Conservation (phyloP, 2,113 vertebrate species). For the Ellobius talpinus region DNA sequence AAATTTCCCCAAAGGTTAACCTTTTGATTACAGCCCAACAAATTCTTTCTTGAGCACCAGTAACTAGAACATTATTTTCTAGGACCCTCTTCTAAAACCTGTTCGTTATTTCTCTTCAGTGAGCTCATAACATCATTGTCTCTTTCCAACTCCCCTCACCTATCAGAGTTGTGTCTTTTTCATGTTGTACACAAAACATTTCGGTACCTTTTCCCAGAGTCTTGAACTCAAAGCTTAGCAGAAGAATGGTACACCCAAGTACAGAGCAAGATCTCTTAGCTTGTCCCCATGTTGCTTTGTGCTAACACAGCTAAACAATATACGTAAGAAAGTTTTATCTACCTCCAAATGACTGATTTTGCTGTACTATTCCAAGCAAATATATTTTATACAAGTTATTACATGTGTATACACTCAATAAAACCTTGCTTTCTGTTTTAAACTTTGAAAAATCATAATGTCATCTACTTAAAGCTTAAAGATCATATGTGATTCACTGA, state of each 20-base stretch:
- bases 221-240: conserved; percentile 4
- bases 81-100: conserved; percentile 19
- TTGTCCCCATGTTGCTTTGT: neutral
- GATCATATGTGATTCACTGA: neutral
- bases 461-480: neutral
- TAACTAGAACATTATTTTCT: conserved; percentile 36
- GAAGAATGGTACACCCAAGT: neutral
- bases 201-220: neutral
- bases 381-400: neutral
- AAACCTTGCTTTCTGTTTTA: conserved; percentile 26
- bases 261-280: neutral
- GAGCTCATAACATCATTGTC: conserved; percentile 67
- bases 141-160: conserved; percentile 45
- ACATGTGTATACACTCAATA: neutral
- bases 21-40: conserved; percentile 48
- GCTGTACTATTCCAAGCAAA: neutral
- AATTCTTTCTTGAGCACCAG: conserved; percentile 57
- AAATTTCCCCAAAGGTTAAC: conserved; percentile 68
- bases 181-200: conserved; percentile 26
- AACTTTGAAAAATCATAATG: neutral
- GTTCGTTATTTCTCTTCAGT: conserved; percentile 68
- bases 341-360: neutral
- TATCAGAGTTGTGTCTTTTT: conserved; percentile 60
- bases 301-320: neutral
- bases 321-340: neutral